Base-by-base conservation (phyloP, 2,113 vertebrate genomes). In the Calyptomena viridis region DNA sequence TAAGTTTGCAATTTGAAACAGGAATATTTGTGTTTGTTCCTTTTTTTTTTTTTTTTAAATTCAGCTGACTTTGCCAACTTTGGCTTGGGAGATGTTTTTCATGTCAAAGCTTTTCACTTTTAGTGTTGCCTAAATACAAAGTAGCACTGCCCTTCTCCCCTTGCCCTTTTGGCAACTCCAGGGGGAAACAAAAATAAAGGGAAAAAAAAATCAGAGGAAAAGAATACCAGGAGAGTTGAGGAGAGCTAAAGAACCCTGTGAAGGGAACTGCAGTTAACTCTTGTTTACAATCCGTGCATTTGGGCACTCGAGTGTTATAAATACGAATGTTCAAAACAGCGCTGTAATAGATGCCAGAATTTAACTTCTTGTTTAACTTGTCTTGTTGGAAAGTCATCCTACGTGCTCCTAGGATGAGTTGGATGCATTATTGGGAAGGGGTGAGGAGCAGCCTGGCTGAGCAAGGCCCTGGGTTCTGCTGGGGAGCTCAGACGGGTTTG, bases 1-100 rank as follows among this genome's bases (percentile, higher is more conserved):
- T 35, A 87, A 52, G 33, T 89, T 33, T 66, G 55, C n/a, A 49
- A 30, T 80, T 88, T 78, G 58, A 72, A 86, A 47, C 5, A 40
- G 3, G 13, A 84, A 44, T 5, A 3, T 47, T 58, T 46, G 35
- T n/a, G n/a, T n/a, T 1, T 1, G 4, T 19, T 27, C 35, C 12
- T 14, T 27, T 27, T 18, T 31, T 37, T 60, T 28, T 15, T 24
- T 31, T 53, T 75, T 87, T n/a, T n/a, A n/a, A n/a, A n/a, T 83
- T 59, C 37, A 80, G 40, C 40, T 75, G 77, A 31, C 19, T 81
- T 92, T 73, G 68, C 73, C 62, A 72, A 9, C 35, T 93, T 84
- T 67, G 73, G 80, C 52, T 56, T 64, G 24, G 66, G 52, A 91
- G 37, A 49, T 60, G n/a, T 46, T 33, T 28, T 63, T 30, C 72